A percentile compares a stretch with the other conserved stretches of the same genome.
phyloP scores from a whole-genome alignment of 2,113 vertebrate species.

The Zapus hudsonius region DNA sequence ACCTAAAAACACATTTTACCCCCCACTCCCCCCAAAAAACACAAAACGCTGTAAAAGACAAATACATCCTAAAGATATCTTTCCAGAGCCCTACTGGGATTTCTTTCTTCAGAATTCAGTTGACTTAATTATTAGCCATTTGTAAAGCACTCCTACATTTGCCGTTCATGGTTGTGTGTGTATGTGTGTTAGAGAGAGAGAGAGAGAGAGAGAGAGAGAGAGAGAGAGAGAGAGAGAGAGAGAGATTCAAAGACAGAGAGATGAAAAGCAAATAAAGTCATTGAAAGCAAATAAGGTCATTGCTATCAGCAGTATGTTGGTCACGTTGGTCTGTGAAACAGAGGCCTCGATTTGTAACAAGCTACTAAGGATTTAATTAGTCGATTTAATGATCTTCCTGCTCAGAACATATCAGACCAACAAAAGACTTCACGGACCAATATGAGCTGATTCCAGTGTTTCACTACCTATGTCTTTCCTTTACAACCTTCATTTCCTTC shows the following conservation, averaged over 20 bases:
- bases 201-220: neutral
- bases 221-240: neutral
- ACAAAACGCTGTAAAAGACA: no score
- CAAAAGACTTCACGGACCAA: neutral
- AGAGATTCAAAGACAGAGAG: no score
- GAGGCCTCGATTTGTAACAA: neutral
- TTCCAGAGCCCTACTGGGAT: neutral
- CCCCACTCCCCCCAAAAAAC: no score
- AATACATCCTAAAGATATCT: no score
- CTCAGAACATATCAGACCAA: constrained; percentile 1
- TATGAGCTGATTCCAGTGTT: neutral
- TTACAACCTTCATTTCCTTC: constrained; percentile 16
- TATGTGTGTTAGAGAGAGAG: neutral
- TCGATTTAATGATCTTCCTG: no score
- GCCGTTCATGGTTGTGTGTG: neutral
- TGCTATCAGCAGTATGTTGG: neutral
- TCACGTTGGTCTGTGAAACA: neutral
- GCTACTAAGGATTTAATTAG: neutral
- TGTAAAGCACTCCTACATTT: neutral
- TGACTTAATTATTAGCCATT: neutral
- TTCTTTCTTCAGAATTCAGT: neutral
- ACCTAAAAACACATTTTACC: no score
- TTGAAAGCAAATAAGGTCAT: neutral
- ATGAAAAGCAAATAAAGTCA: no score
- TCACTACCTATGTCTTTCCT: neutral